phyloP scores from a whole-genome alignment of 2,113 vertebrate genomes.

The Apteryx mantelli region DNA sequence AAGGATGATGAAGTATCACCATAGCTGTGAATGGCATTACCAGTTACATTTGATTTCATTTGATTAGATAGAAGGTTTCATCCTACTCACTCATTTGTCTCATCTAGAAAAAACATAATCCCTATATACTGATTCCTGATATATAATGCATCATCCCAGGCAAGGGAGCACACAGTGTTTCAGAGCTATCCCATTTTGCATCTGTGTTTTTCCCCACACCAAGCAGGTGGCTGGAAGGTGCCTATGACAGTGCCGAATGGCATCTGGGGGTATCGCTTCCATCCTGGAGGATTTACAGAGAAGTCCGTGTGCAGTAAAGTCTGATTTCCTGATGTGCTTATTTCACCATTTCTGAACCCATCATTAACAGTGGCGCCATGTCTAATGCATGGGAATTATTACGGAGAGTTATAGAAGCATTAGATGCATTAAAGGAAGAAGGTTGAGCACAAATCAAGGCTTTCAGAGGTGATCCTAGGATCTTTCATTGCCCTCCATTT shows the following conservation, averaged over 20 bases:
- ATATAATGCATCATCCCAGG: not conserved
- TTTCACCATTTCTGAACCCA: not conserved
- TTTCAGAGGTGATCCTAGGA: not conserved
- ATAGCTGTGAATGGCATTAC: not conserved
- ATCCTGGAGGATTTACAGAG: not conserved
- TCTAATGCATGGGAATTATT: not conserved
- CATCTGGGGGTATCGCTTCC: not conserved
- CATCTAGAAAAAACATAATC: not conserved
- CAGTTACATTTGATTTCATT: slow-evolving; percentile 22
- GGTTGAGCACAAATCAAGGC: not conserved
- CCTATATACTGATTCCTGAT: not conserved
- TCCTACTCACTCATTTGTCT: slow-evolving; percentile 21
- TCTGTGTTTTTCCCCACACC: not conserved
- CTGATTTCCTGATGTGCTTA: not conserved
- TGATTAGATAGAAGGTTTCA: not conserved
- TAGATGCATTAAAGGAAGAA: not conserved
- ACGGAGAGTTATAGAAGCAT: not conserved
- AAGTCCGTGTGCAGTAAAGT: not conserved
- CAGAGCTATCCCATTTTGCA: not conserved
- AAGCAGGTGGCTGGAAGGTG: not conserved
- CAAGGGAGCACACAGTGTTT: not conserved
- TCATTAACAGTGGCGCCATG: not conserved
- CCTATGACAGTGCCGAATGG: not conserved
- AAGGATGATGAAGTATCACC: not conserved
- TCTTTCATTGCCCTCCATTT: not conserved